phyloP scores from a whole-genome alignment of 1,140 invertebrate genomes.

The Zaprionus lachaisei region DNA sequence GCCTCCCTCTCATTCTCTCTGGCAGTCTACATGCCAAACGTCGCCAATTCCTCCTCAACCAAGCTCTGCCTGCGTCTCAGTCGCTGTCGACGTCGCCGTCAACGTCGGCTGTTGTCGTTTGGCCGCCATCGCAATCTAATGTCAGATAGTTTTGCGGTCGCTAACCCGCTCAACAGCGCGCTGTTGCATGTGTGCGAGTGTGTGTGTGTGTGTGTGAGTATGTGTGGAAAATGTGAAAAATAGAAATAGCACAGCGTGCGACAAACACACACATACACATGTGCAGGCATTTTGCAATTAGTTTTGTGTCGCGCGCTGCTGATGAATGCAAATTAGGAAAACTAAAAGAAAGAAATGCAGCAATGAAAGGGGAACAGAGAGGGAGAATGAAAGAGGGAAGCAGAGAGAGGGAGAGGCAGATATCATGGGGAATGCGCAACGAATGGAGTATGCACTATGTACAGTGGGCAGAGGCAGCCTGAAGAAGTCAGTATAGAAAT shows the following conservation, averaged over 20 bases:
- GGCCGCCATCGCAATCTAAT: conserved; percentile 85
- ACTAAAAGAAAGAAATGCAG: conserved; percentile 28
- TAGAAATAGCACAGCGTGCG: conserved; percentile 63
- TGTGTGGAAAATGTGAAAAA: conserved; percentile 51
- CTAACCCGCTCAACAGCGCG: conserved; percentile 73
- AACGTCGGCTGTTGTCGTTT: conserved; percentile 84
- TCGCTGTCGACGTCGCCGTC: conserved; percentile 28
- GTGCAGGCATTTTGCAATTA: conserved; percentile 67
- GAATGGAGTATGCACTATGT: conserved; percentile 13
- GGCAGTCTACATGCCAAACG: conserved; percentile 59
- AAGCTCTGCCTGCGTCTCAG: conserved; percentile 36
- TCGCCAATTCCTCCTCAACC: conserved; percentile 20
- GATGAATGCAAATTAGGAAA: conserved; percentile 79
- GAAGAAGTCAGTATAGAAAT: not conserved
- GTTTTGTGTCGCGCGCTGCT: conserved; percentile 64
- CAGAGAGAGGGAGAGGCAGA: not conserved
- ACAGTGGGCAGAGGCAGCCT: not conserved
- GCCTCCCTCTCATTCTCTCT: not conserved
- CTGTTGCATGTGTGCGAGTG: conserved; percentile 22
- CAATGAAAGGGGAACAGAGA: conserved; percentile 12
- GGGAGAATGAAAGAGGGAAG: too few species aligned
- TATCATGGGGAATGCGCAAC: conserved; percentile 2
- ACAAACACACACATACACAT: conserved; percentile 45
- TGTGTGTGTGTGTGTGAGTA: conserved; percentile 23
- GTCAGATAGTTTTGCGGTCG: conserved; percentile 85